phyloP scores from a whole-genome alignment of 2,113 vertebrate species.

The Sporophila hypoxantha region DNA sequence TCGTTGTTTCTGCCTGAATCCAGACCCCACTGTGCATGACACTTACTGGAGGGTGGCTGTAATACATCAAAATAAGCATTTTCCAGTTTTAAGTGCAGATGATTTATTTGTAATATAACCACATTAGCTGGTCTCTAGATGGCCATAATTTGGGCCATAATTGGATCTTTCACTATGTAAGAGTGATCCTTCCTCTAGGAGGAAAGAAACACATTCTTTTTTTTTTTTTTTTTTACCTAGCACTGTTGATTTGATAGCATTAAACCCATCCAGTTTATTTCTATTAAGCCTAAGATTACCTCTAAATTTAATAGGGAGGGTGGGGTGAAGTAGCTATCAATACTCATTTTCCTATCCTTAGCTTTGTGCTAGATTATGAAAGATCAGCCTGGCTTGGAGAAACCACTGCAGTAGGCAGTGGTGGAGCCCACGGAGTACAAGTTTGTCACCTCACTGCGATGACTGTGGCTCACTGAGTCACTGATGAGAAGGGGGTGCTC shows the following conservation, averaged over 20 bases:
- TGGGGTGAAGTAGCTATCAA: neutral
- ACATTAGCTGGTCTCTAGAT: neutral
- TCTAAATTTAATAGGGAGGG: neutral
- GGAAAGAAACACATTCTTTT: neutral
- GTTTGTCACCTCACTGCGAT: neutral
- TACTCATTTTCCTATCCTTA: neutral
- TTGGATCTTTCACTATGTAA: neutral
- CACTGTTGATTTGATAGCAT: neutral
- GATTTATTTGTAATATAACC: neutral
- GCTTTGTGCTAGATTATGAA: neutral
- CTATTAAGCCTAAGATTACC: neutral
- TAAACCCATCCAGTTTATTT: neutral
- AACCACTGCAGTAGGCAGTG: neutral
- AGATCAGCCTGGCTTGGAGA: neutral
- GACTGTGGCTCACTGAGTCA: slow-evolving; percentile 1
- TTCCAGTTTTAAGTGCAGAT: neutral
- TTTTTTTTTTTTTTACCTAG: neutral
- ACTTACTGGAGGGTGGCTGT: neutral
- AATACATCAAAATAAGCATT: neutral
- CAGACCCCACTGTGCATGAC: neutral
- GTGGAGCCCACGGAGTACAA: neutral
- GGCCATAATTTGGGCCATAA: neutral
- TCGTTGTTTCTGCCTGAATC: neutral
- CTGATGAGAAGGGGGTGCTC: neutral
- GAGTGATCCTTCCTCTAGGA: neutral